phyloP scores from a whole-genome alignment of 2,888 invertebrate species.

The Oscheius sp. region DNA sequence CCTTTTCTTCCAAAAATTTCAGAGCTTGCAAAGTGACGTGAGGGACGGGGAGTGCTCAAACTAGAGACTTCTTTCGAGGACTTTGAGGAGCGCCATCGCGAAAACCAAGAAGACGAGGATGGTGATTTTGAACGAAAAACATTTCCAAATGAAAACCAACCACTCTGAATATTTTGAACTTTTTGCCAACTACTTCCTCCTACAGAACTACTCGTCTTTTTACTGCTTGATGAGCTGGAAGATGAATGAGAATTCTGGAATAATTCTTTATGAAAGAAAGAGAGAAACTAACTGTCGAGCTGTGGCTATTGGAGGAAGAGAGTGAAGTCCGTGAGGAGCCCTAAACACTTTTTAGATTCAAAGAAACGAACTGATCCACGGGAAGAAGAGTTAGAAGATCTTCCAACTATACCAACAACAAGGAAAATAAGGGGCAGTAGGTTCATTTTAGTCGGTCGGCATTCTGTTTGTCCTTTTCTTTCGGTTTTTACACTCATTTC shows the following conservation, averaged over 20 bases:
- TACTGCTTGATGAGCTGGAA: not conserved
- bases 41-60: too few species aligned
- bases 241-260: not conserved
- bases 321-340: not conserved
- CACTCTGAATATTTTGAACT: too few species aligned
- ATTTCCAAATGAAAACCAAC: too few species aligned
- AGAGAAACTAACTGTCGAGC: too few species aligned
- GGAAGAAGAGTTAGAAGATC: not conserved
- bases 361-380: slow-evolving; percentile 7
- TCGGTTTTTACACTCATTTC: not conserved
- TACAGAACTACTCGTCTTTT: not conserved
- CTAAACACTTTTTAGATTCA: not conserved
- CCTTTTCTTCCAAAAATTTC: too few species aligned
- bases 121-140: too few species aligned
- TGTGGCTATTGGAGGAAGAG: not conserved
- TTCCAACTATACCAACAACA: not conserved
- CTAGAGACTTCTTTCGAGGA: too few species aligned
- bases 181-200: not conserved
- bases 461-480: not conserved
- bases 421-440: not conserved
- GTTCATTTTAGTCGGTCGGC: not conserved
- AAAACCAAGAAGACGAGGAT: too few species aligned
- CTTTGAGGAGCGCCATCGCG: too few species aligned
- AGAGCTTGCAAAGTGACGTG: too few species aligned
- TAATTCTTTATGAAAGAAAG: too few species aligned